A percentile compares a stretch with the other conserved stretches of the same genome.
Evolutionary conservation across 1,140 invertebrate species (phyloP).

Genomic region (Phthorimaea operculella): DNA sequence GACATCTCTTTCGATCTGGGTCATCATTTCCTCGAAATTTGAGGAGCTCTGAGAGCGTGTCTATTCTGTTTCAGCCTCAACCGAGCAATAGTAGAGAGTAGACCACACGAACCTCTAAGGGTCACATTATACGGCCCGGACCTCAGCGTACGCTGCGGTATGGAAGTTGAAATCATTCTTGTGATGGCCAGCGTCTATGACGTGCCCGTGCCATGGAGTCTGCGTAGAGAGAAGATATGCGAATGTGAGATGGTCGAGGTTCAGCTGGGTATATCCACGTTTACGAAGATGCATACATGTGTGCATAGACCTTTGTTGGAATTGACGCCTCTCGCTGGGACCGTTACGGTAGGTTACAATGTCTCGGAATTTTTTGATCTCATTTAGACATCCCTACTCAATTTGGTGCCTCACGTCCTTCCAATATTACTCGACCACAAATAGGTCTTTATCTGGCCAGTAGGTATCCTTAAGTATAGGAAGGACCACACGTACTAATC

Average conservation of each 20-base stretch:
- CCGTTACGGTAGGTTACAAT: conserved; percentile 38
- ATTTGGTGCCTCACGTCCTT: too few species aligned
- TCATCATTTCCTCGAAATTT: too few species aligned
- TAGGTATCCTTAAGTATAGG: too few species aligned
- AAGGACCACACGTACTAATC: too few species aligned
- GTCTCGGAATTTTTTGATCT: too few species aligned
- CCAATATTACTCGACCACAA: too few species aligned
- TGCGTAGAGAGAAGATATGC: conserved; percentile 56
- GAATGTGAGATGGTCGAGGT: conserved; percentile 56
- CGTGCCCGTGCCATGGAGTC: conserved; percentile 39
- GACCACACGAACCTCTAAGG: conserved; percentile 39
- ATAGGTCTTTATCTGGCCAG: too few species aligned
- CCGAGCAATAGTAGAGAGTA: conserved; percentile 42
- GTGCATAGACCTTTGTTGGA: conserved; percentile 42
- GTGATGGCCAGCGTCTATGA: conserved; percentile 45
- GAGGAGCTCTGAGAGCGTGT: too few species aligned
- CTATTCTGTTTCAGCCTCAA: conserved; percentile 45
- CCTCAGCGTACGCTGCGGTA: conserved; percentile 32
- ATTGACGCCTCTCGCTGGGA: conserved; percentile 38
- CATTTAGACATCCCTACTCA: too few species aligned
- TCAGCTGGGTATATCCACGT: conserved; percentile 47
- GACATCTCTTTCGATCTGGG: too few species aligned
- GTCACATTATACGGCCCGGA: conserved; percentile 53
- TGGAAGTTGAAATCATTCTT: conserved; percentile 40
- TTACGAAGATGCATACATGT: conserved; percentile 52